Percentiles rank a stretch among this genome's conserved stretches.
These are phyloP conservation scores for Sthenelais limicola DNA, from an alignment of 2,888 invertebrate species.

Conservation along the genomic window DNA sequence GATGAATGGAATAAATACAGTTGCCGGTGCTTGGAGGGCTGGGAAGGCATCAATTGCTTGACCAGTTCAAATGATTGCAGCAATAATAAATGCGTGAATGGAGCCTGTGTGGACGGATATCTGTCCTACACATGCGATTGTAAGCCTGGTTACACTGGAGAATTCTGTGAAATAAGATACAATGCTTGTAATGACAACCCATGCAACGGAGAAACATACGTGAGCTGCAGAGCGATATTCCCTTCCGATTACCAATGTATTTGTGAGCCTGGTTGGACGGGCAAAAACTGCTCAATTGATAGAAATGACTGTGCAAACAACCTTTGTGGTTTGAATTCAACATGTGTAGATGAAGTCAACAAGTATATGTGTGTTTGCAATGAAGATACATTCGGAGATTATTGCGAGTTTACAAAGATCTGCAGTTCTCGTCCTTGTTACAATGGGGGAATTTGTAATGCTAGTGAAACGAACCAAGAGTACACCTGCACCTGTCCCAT, in stretches of 20 bases:
- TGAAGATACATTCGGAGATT: conserved; percentile 48
- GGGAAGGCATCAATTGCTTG: conserved; percentile 60
- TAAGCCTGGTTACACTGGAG: conserved; percentile 61
- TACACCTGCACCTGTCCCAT: conserved; percentile 59
- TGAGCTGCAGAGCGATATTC: conserved; percentile 54
- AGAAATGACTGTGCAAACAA: conserved; percentile 48
- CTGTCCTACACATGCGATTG: conserved; percentile 59
- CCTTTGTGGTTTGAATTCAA: conserved; percentile 46
- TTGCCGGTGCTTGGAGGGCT: conserved; percentile 63
- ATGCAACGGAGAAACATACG: conserved; percentile 55
- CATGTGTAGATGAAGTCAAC: conserved; percentile 45
- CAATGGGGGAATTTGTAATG: conserved; percentile 62
- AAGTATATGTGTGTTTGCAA: conserved; percentile 47
- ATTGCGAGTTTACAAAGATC: conserved; percentile 57
- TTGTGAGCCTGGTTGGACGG: conserved; percentile 62
- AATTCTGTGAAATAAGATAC: conserved; percentile 55
- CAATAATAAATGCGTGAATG: conserved; percentile 40
- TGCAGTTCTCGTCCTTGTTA: conserved; percentile 62
- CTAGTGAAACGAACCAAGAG: conserved; percentile 51
- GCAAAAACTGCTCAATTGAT: conserved; percentile 51
- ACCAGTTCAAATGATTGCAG: conserved; percentile 57
- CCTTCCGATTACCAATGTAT: conserved; percentile 57
- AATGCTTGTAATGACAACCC: conserved; percentile 57
- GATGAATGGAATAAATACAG: conserved; percentile 61
- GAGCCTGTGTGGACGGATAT: conserved; percentile 56